These are phyloP conservation scores for Aphelenchoides avenae DNA, from an alignment of 1,140 invertebrate species.

Conservation along the genomic window DNA sequence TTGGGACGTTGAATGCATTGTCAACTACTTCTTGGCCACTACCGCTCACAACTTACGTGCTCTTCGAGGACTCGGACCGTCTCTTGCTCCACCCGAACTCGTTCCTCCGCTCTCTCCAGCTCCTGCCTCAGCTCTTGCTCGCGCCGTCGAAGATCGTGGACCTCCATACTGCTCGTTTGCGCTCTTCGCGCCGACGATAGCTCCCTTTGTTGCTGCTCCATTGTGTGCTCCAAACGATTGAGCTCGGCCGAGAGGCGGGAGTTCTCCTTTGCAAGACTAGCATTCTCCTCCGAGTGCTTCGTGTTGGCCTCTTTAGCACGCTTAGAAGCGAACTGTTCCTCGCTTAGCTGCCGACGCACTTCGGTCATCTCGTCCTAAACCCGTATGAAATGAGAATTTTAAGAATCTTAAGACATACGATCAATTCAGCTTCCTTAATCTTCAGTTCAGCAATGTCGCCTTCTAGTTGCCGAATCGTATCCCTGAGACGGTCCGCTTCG, in stretches of 20 bases:
- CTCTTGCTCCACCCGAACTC: conserved; percentile 24
- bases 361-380: conserved; percentile 30
- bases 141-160: conserved; percentile 14
- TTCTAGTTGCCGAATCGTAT: not conserved
- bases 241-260: conserved; percentile 17
- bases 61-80: conserved; percentile 4
- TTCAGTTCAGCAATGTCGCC: not conserved
- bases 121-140: conserved; percentile 23
- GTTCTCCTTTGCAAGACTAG: conserved; percentile 25
- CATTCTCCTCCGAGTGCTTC: conserved; percentile 26
- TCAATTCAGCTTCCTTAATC: not conserved
- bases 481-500: conserved; percentile 1
- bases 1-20: no score
- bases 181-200: not conserved
- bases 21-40: no score
- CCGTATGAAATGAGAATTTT: not conserved
- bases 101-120: conserved; percentile 22
- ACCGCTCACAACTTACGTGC: conserved; percentile 6
- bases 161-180: not conserved
- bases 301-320: conserved; percentile 15
- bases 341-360: conserved; percentile 23
- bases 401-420: conserved; percentile 10
- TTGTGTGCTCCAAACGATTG: conserved; percentile 10
- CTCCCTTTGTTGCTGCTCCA: conserved; percentile 28
- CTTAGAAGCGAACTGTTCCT: conserved; percentile 21